Base-by-base conservation (phyloP, 2,797 vertebrate species). In the Rallus crepitans region DNA sequence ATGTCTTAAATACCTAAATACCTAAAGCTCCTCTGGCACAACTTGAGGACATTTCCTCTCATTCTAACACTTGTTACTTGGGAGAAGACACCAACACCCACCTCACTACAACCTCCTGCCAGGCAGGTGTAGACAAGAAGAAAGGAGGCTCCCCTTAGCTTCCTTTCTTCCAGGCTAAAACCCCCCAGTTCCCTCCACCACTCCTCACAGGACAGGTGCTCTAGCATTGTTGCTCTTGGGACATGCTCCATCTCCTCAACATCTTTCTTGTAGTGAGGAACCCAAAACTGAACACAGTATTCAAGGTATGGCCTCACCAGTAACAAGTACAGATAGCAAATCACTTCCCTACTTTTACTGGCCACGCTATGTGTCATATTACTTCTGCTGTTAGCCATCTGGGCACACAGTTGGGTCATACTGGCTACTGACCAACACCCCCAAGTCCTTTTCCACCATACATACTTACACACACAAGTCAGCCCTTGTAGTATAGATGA, bases 321-420 rank as follows among this genome's bases (percentile, higher is more conserved):
- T 1, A 21, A 12, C 0, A 0, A 65, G 23, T 6, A 37, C 12
- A 33, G 3, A 2, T 6, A 8, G 1, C 86, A 2, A 1, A 56
- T 35, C 18, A 3, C 31, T 9, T 12, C 47, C 31, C 18, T 31
- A 1, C 2, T 27, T 6, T 20, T 35, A 12, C 42, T 76, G 24
- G 24, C 39, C 23, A 64, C 24, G 3, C 13, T 9, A 0, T 6
- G 61, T 0, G 27, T 50, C 24, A 18, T 1, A 13, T 13, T 50
- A 50, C 13, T 48, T 48, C 48, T 8, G 13, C 48, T 50, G 24
- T 25, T 50, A 25, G 25, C 25, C 53, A 81, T 23, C 33, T n/a
- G 39, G 15, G 25, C 39, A 45, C 31, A 15, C 25, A 17, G 31
- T 24, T 16, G 24, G 39, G 15, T 33, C 25, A 24, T 17, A 2